These are phyloP conservation scores for Ganaspis brasiliensis DNA, from an alignment of 2,888 invertebrate species.

Conservation along the genomic window DNA sequence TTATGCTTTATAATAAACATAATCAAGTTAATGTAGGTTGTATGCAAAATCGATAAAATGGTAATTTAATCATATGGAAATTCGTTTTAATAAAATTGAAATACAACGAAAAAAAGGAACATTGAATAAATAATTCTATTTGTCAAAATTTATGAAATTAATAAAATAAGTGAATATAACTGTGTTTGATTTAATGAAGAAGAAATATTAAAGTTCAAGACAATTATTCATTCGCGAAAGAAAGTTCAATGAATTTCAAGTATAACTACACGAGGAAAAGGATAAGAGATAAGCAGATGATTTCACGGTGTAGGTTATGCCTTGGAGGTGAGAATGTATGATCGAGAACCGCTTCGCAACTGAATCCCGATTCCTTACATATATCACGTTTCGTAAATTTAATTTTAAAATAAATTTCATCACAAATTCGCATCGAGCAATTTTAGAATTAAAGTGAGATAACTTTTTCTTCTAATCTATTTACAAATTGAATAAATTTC, in stretches of 20 bases:
- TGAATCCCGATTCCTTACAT: slow-evolving; percentile 5
- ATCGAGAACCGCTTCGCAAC: slow-evolving; percentile 9
- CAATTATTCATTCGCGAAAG: slow-evolving; percentile 12
- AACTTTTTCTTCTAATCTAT: neutral
- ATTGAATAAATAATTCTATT: too few relatives aligned
- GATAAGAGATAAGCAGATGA: slow-evolving; percentile 15
- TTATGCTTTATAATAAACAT: too few relatives aligned
- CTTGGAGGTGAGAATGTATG: slow-evolving; percentile 18
- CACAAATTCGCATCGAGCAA: neutral
- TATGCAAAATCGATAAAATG: too few relatives aligned
- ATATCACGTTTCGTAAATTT: neutral
- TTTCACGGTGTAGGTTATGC: slow-evolving; percentile 33
- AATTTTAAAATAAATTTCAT: neutral
- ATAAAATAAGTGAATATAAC: too few relatives aligned
- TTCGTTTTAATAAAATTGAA: too few relatives aligned
- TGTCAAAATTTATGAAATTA: too few relatives aligned
- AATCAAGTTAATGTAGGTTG: too few relatives aligned
- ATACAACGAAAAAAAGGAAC: too few relatives aligned
- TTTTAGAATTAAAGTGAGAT: neutral
- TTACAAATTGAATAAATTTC: too few relatives aligned
- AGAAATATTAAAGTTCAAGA: neutral
- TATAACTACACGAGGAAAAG: neutral
- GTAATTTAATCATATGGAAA: too few relatives aligned
- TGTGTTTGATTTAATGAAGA: too few relatives aligned
- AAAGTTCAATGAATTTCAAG: slow-evolving; percentile 38